Evolutionary conservation across 2,888 invertebrate genomes (phyloP), one percentile per base, ranked within the genome.

Genomic region (Amphiduros pacificus): DNA sequence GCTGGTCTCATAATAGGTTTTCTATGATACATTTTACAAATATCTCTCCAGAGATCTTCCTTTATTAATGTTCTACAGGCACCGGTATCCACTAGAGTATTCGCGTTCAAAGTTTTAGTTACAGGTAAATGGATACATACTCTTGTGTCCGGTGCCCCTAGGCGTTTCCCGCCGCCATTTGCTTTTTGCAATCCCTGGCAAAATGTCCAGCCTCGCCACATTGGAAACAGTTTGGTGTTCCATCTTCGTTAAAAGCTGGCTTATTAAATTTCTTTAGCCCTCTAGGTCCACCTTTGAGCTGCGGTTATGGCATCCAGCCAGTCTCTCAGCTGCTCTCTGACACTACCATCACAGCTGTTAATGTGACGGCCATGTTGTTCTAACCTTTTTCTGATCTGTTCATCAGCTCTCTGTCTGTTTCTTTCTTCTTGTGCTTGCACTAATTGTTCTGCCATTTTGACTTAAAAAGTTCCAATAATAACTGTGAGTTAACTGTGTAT

Each of bases 51-150:
- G 22, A 53, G 31, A 29, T 28, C 31, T 17, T 29, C 29, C 14
- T 22, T 28, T 11, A 53, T 53, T n/a, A 53, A 31, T n/a, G n/a
- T 53, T 5, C 53, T 27, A n/a, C 53, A 53, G 31, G 53, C 53
- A 53, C 53, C 53, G 29, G 53, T 28, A 53, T 53, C 53, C 26
- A 53, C 53, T 22, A 53, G 29, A 6, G 53, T 53, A 29, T 29
- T 28, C 31, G 53, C 53, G 22, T 5, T n/a, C 22, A 53, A 17
- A 14, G 20, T 29, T 5, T 29, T 5, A 29, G 27, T 51, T 5
- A 53, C 6, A 5, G 29, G 29, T 17, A 53, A 14, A 14, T 4
- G 22, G 9, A 53, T 29, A 29, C 53, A 53, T 29, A 53, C 53
- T n/a, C 11, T 28, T 20, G 53, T 53, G 31, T 53, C 53, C 29